Conservation (phyloP, 92 coral and sea anemone species). For the Montipora capitata region DNA sequence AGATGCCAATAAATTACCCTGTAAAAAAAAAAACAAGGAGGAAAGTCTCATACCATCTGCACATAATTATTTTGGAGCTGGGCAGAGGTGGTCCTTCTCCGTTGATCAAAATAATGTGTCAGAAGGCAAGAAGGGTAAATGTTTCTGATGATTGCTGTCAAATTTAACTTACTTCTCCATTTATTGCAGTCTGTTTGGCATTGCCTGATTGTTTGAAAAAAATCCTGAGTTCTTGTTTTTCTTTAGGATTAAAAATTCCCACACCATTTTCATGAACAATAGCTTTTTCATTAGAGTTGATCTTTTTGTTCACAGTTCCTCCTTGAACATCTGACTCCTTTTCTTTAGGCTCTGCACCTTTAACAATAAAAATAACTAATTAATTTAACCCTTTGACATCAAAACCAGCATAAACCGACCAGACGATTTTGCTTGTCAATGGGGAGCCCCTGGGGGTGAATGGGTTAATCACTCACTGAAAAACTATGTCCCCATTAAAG, state of each 20-base stretch:
- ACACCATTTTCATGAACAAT: conserved; percentile 19
- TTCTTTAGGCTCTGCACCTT: neutral
- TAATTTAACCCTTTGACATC: no score
- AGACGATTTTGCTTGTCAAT: no score
- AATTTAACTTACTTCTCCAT: conserved; percentile 62
- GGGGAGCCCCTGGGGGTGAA: no score
- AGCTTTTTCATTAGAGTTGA: conserved; percentile 6
- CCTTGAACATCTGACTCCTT: conserved; percentile 11
- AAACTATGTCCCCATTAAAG: no score
- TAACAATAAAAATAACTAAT: neutral
- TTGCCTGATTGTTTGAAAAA: conserved; percentile 60
- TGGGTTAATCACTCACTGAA: no score
- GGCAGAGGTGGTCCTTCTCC: no score
- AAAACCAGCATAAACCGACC: no score
- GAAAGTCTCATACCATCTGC: no score
- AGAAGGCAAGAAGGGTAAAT: no score
- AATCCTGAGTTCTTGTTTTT: conserved; percentile 18
- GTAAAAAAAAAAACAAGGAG: neutral
- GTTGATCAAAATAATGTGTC: no score
- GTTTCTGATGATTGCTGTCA: no score
- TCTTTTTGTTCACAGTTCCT: conserved; percentile 10
- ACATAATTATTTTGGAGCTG: no score
- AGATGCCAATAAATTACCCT: conserved; percentile 74
- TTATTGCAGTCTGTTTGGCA: conserved; percentile 63
- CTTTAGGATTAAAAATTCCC: conserved; percentile 51